Base-by-base conservation (phyloP, 2,797 vertebrate genomes). In the Rhinogobio ventralis region DNA sequence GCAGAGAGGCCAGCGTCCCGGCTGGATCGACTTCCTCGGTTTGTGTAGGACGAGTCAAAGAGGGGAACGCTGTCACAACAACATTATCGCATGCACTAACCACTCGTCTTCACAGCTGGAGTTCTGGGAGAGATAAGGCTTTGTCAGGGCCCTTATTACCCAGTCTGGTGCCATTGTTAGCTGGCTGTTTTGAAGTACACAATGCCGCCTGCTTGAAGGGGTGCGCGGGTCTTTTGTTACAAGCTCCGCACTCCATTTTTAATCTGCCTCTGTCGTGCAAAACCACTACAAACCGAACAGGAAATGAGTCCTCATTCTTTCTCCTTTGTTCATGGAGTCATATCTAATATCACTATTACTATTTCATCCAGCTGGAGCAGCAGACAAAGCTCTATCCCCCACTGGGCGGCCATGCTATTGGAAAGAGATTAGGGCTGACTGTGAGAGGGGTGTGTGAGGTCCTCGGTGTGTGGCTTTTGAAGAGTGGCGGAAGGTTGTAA, bases 1-100 rank as follows among this genome's bases (percentile, higher is more conserved):
- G 89, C 46, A 68, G 53, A n/a, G 88, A 92, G 72, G 92, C 91
- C 93, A 93, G 90, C 87, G 89, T 90, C 89, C 90, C 81, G 68
- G 66, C 62, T 49, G 9, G 53, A 78, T 85, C 60, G 51, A 69
- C 79, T 84, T 69, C 53, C 45, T 62, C 13, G 5, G 64, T 64
- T 77, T 39, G 66, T 73, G 77, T 62, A 67, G 76, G 51, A 67
- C 17, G 13, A 76, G 82, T 69, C 46, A 20, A 23, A 82, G 75
- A 69, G 66, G 71, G 23, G 42, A 82, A 81, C 53, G 10, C 73
- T 82, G 60, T 83, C 82, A 84, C 36, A 84, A 72, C 74, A 86
- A 33, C 75, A 79, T 78, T 79, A 66, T 69, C 77, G 33, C 51
- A 69, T 7, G 10, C 1, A 42, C 53, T 71, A 85, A 79, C 42